Conservation (phyloP, 2,888 invertebrate genomes). For the Drosophila suboccidentalis region DNA sequence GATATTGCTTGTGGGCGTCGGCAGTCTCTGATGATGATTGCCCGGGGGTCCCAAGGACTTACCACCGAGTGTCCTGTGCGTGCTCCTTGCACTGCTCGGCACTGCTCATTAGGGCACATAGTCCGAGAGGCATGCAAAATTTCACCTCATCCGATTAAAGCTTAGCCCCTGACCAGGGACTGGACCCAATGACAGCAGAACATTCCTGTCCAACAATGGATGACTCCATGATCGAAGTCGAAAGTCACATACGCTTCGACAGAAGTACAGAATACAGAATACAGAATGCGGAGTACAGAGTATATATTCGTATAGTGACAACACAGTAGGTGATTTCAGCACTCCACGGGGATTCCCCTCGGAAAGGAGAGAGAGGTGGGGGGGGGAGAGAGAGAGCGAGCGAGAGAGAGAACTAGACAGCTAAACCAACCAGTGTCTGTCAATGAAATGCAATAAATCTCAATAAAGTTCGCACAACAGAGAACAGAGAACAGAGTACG, state of each 20-base stretch:
- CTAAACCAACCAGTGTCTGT: conserved; percentile 41
- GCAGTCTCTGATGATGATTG: conserved; percentile 17
- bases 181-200: background rate
- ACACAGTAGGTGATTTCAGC: conserved; percentile 1
- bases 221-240: conserved; percentile 7
- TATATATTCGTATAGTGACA: conserved; percentile 11
- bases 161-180: background rate
- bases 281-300: background rate
- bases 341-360: conserved; percentile 3
- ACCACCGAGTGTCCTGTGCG: conserved; percentile 11
- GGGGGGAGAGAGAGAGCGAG: background rate
- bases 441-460: conserved; percentile 76
- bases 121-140: conserved; percentile 17
- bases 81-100: conserved; percentile 17
- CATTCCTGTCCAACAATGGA: conserved; percentile 3
- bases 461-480: conserved; percentile 70
- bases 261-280: background rate
- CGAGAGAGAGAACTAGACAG: background rate
- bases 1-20: conserved; percentile 55
- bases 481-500: background rate
- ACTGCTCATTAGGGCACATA: conserved; percentile 26
- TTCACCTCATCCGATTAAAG: conserved; percentile 14
- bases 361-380: too few relatives aligned
- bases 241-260: conserved; percentile 14
- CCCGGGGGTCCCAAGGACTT: conserved; percentile 8